A percentile compares a stretch with the other conserved stretches of the same genome.
Evolutionary conservation across 2,888 invertebrate species (phyloP).

Genomic region (Ormia ochracea): DNA sequence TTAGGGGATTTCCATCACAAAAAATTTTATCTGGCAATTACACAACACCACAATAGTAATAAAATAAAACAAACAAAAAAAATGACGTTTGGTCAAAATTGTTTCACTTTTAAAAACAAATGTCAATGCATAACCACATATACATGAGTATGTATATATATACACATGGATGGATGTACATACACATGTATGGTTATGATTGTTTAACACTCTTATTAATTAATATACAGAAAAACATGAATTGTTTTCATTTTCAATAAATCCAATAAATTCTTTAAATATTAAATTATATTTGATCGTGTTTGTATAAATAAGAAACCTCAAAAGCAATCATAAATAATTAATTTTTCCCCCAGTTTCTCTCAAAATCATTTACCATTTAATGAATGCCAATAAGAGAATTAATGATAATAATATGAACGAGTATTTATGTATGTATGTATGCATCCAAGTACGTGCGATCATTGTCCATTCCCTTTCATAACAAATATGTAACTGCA

Average conservation of each 20-base stretch:
- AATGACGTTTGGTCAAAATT: constrained; percentile 12
- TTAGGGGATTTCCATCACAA: too few relatives aligned
- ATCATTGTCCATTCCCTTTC: too few relatives aligned
- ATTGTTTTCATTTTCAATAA: constrained; percentile 30
- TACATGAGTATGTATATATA: too few relatives aligned
- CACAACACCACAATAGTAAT: background rate
- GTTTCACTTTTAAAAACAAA: constrained; percentile 36
- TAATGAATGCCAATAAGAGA: too few relatives aligned
- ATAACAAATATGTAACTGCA: too few relatives aligned
- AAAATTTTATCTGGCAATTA: background rate
- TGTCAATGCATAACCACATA: constrained; percentile 8
- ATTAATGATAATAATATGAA: too few relatives aligned
- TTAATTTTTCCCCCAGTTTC: too few relatives aligned
- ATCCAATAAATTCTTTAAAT: constrained; percentile 25
- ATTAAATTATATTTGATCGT: background rate
- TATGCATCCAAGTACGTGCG: too few relatives aligned
- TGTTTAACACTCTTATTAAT: constrained; percentile 48
- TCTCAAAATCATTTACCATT: too few relatives aligned
- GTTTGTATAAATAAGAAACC: too few relatives aligned
- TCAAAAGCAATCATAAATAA: constrained; percentile 23
- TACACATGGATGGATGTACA: too few relatives aligned
- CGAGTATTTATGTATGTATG: too few relatives aligned
- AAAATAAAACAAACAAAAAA: background rate
- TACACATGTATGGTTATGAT: constrained; percentile 38
- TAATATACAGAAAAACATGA: constrained; percentile 34